These are phyloP conservation scores for Odobenus rosmarus DNA, from an alignment of 2,113 vertebrate genomes.

Conservation along the genomic window DNA sequence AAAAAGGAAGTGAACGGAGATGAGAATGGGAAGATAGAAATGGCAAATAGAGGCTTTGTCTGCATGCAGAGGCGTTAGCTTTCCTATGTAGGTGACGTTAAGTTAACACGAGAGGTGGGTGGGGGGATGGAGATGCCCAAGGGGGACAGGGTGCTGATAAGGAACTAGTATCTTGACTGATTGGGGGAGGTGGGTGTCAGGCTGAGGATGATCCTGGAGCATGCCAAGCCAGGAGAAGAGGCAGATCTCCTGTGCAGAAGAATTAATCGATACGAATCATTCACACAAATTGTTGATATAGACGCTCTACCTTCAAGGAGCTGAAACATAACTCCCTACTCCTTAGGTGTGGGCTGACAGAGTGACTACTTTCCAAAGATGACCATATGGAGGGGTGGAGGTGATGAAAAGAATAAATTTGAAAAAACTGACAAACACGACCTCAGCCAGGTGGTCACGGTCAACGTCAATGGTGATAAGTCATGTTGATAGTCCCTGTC, in stretches of 20 bases:
- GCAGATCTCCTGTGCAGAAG: background rate
- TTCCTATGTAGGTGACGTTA: background rate
- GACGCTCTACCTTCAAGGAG: background rate
- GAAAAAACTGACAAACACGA: background rate
- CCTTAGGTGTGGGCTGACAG: rapidly evolving
- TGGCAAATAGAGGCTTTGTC: background rate
- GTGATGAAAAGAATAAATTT: background rate
- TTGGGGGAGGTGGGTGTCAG: rapidly evolving
- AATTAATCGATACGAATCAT: background rate
- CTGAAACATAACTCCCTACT: background rate
- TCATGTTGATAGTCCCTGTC: too few species aligned
- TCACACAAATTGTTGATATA: background rate
- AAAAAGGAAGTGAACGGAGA: background rate
- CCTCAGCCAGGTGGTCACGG: background rate
- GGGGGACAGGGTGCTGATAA: background rate
- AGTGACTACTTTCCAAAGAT: background rate
- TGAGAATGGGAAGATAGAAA: background rate
- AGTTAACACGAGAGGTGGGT: too few species aligned
- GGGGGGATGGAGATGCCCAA: background rate
- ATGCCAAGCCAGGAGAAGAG: background rate
- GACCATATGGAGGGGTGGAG: background rate
- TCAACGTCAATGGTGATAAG: background rate
- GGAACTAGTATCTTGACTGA: background rate
- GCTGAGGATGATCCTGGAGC: background rate
- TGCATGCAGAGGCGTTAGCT: background rate